Base-by-base conservation (phyloP, 2,113 vertebrate genomes). In the Cynocephalus volans region DNA sequence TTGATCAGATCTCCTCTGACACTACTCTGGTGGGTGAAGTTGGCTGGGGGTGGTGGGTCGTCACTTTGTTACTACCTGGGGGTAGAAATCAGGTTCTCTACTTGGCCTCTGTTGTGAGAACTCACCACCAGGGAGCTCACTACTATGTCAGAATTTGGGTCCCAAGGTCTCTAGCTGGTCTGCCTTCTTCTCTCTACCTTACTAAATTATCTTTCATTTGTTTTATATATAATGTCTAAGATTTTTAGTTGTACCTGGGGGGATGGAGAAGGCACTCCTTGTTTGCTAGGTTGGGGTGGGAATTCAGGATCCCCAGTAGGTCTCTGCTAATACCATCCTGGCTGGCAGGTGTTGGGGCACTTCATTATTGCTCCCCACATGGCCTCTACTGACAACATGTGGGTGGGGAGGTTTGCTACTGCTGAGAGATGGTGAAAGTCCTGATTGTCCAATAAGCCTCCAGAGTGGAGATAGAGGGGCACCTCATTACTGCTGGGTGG, bases 1-100 rank as follows among this genome's bases (percentile, higher is more conserved):
- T 85, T 81, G 58, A 88, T 14, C 36, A 65, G 83, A 31, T 77
- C 80, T 85, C 64, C 56, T 70, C 93, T 90, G 89, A 86, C 24
- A 85, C 58, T 28, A 69, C 10, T 80, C 41, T 90, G 33, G 60
- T n/a, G 21, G 26, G 45, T 41, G 10, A 80, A 81, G 31, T 26
- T 7, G n/a, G 45, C 9, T 31, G 12, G 33, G 14, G 41, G 14
- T 19, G 8, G 36, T 2, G 24, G 36, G n/a, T 23, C 65, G 56
- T 12, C 8, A 56, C 31, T 21, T 52, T 88, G 31, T 89, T 86
- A 21, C 23, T 62, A 56, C n/a, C 7, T 52, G 0, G 41, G 21
- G 7, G 14, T 8, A 13, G 28, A 93, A 75, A 19, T 56, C 33
- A 88, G 56, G 36, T 62, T 69, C 60, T 62, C 62, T 70, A 70